A percentile compares a stretch with the other conserved stretches of the same genome.
Conservation (phyloP, 2,797 vertebrate genomes). For the Argya squamiceps region DNA sequence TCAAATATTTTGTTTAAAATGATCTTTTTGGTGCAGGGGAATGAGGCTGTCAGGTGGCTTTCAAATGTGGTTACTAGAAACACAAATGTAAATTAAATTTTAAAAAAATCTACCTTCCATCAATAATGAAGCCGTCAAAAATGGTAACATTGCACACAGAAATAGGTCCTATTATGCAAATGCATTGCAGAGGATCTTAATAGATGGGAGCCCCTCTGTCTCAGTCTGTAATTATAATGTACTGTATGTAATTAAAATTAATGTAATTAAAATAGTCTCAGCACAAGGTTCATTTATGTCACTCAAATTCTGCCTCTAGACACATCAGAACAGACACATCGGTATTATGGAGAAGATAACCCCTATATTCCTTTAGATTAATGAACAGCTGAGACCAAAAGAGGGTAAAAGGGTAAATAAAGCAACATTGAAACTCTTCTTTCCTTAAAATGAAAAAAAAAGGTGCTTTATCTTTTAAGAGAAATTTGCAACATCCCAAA, state of each 20-base stretch:
- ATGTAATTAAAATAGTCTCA: conserved; percentile 62
- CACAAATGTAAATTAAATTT: conserved; percentile 33
- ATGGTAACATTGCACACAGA: conserved; percentile 24
- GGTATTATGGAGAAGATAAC: background rate
- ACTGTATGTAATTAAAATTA: conserved; percentile 71
- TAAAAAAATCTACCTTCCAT: background rate
- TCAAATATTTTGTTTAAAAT: background rate
- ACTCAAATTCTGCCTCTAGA: conserved; percentile 44
- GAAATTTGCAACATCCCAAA: background rate
- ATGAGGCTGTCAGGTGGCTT: background rate
- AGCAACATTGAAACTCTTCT: background rate
- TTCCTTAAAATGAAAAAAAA: background rate
- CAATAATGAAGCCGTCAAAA: conserved; percentile 62
- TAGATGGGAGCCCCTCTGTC: conserved; percentile 30
- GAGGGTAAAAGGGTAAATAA: background rate
- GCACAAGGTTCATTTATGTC: conserved; percentile 49
- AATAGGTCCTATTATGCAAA: conserved; percentile 46
- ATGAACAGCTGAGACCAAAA: background rate
- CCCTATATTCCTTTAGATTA: background rate
- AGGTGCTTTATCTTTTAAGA: background rate
- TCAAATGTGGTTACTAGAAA: conserved; percentile 18
- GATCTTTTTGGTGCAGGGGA: background rate
- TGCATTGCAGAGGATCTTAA: conserved; percentile 29
- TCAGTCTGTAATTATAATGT: conserved; percentile 68
- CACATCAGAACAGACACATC: background rate